These are phyloP conservation scores for Allobates femoralis DNA, from an alignment of 2,797 vertebrate genomes.

Conservation along the genomic window DNA sequence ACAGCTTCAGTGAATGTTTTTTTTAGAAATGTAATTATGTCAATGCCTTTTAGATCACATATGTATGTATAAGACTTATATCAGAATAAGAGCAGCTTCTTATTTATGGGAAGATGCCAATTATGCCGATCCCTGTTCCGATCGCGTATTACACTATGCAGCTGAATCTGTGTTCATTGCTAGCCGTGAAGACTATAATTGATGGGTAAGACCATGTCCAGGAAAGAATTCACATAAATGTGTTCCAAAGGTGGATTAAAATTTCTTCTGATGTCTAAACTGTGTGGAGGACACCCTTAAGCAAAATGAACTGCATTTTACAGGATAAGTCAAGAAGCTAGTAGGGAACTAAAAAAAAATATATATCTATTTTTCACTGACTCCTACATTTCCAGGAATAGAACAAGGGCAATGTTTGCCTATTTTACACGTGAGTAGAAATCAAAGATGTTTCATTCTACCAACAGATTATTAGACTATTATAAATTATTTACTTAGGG, in stretches of 20 bases:
- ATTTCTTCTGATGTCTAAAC: constrained; percentile 60
- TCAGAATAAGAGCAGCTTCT: not conserved
- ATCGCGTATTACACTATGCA: constrained; percentile 30
- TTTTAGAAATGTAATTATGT: constrained; percentile 28
- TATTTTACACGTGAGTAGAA: not conserved
- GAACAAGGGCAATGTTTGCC: not conserved
- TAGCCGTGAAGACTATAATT: constrained; percentile 45
- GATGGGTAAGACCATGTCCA: constrained; percentile 31
- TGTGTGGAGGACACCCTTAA: constrained; percentile 35
- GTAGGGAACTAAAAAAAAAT: not conserved
- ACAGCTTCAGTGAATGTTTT: not conserved
- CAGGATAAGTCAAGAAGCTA: constrained; percentile 34
- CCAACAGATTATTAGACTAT: not conserved
- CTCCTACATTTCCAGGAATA: not conserved
- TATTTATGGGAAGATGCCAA: constrained; percentile 37
- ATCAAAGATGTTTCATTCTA: constrained; percentile 5
- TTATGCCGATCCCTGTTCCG: constrained; percentile 31
- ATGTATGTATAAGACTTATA: constrained; percentile 37
- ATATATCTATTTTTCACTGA: constrained; percentile 15
- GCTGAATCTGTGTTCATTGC: constrained; percentile 30
- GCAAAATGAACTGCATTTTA: constrained; percentile 55
- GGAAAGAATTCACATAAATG: constrained; percentile 35
- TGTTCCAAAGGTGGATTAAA: constrained; percentile 49
- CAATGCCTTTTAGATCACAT: constrained; percentile 7
- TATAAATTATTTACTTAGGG: not conserved